Evolutionary conservation across 2,113 vertebrate species (phyloP), one percentile per base, ranked within the genome.

Genomic region (Indicator indicator): DNA sequence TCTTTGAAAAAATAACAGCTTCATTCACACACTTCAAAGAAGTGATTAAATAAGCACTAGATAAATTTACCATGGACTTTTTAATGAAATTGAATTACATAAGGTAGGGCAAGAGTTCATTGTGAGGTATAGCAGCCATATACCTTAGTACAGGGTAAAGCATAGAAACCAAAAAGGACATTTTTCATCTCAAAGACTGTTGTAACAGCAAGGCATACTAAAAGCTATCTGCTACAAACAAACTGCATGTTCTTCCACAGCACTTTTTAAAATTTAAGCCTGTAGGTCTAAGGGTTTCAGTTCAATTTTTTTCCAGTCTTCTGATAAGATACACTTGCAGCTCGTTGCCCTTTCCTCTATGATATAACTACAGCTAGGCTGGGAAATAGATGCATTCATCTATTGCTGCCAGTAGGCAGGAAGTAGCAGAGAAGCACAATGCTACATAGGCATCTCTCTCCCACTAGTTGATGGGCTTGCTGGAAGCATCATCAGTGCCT

Each of bases 1-100:
- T 85, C 94, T 97, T 95, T 97, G 85, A 96, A 96, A 96, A 96
- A 90, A 87, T 86, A 96, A 94, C 90, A 88, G 81, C 91, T 96
- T 97, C 91, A 88, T 97, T 97, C 94, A 97, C 91, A 94, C 85
- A 88, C 95, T 96, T 96, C 95, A 96, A 96, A 97, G 93, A 94
- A 92, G 71, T 89, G 74, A 95, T 95, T 95, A 86, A 91, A 86
- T 86, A 94, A 96, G 83, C 95, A 69, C 59, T 83, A 91, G 93
- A 94, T 95, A 84, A 95, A 93, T 86, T 94, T 93, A 64, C 86
- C 89, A 74, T 80, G 69, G 86, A 94, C 80, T 75, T 96, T 94
- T 95, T 90, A 95, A 96, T 92, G 75, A 85, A 96, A 95, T 70
- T 92, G 74, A 88, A 71, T 95, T 96, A 86, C 89, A 83, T 94